phyloP scores from a whole-genome alignment of 2,113 vertebrate genomes.

The Dromas ardeola region DNA sequence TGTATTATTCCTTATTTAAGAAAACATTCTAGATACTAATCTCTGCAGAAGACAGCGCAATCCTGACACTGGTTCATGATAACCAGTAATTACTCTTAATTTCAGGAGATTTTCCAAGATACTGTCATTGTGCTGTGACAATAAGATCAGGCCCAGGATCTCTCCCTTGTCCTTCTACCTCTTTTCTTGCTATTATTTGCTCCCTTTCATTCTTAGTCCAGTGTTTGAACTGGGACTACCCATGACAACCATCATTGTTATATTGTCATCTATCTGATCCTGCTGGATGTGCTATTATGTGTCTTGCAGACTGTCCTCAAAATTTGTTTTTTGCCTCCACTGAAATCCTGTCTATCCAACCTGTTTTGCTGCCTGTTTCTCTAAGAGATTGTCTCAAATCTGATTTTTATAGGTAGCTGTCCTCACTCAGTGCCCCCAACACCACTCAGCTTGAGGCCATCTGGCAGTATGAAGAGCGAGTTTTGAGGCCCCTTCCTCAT shows the following conservation, averaged over 20 bases:
- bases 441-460: too few relatives aligned
- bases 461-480: background rate
- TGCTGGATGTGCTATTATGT: background rate
- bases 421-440: background rate
- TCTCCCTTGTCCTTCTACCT: background rate
- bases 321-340: background rate
- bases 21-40: background rate
- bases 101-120: background rate
- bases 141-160: background rate
- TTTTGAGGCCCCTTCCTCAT: background rate
- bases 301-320: background rate
- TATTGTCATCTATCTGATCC: background rate
- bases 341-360: background rate
- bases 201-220: background rate
- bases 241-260: background rate
- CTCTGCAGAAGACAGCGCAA: background rate
- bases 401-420: background rate
- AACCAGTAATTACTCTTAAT: background rate
- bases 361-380: background rate
- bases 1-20: background rate
- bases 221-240: background rate
- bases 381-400: background rate
- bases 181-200: background rate
- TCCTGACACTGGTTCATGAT: background rate
- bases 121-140: background rate